Percentiles rank a stretch among this genome's conserved stretches.
Conservation (phyloP, 2,113 vertebrate species). For the Azemiops feae region DNA sequence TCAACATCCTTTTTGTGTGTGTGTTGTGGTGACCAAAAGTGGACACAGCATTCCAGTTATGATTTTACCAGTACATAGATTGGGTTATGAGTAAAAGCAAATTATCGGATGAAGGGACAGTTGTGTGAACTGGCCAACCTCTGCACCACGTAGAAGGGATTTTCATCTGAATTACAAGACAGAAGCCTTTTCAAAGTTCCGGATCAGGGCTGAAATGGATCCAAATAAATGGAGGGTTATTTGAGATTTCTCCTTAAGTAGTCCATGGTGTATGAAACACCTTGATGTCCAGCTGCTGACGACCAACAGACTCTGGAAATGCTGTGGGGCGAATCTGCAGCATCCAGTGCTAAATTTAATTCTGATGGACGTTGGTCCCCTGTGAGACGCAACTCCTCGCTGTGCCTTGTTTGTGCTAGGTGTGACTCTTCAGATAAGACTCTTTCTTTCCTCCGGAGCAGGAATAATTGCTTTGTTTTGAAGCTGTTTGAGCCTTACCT, state of each 20-base stretch:
- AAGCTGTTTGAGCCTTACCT: too few relatives aligned
- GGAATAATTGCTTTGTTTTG: background rate
- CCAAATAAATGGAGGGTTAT: slow-evolving; percentile 18
- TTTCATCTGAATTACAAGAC: slow-evolving; percentile 26
- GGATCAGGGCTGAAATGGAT: slow-evolving; percentile 26
- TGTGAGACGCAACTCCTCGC: background rate
- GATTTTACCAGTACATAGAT: background rate
- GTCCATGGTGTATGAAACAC: background rate
- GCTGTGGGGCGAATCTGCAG: too few relatives aligned
- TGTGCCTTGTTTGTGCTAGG: too few relatives aligned
- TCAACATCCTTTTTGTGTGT: too few relatives aligned
- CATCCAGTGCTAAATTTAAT: background rate
- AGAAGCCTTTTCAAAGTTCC: slow-evolving; percentile 31
- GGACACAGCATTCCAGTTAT: too few relatives aligned
- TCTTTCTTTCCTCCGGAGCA: background rate
- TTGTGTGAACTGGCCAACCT: slow-evolving; percentile 42
- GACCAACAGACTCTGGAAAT: background rate
- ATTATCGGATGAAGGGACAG: slow-evolving; percentile 27
- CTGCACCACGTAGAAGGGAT: slow-evolving; percentile 27
- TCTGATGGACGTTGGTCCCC: background rate
- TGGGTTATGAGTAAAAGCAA: slow-evolving; percentile 18
- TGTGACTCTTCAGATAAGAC: background rate
- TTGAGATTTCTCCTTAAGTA: slow-evolving; percentile 14
- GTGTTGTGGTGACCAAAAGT: too few relatives aligned
- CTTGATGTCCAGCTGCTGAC: background rate